Percentiles rank a stretch among this genome's conserved stretches.
Conservation (phyloP, 2,797 vertebrate species). For the Chelon labrosus region DNA sequence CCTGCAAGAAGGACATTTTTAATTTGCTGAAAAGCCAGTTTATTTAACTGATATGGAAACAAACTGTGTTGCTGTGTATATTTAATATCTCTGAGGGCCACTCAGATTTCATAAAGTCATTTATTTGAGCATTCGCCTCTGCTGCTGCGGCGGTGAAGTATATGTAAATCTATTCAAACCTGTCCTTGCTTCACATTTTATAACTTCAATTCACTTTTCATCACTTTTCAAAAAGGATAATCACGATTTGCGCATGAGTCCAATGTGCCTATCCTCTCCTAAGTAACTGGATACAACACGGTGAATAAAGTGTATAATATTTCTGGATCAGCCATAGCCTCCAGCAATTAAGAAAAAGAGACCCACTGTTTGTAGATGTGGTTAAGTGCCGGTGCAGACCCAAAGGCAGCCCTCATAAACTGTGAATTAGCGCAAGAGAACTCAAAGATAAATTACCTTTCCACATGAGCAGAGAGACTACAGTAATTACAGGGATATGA, state of each 20-base stretch:
- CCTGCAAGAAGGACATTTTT: constrained; percentile 1
- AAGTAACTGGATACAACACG: constrained; percentile 5
- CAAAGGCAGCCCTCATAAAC: constrained; percentile 65
- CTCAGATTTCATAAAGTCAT: background rate
- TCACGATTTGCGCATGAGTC: constrained; percentile 6
- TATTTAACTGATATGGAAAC: background rate
- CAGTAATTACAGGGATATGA: constrained; percentile 64
- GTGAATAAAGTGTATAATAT: constrained; percentile 21
- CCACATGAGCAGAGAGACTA: constrained; percentile 41
- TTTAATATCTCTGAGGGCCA: background rate
- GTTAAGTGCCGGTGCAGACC: constrained; percentile 49
- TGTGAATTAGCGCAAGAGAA: constrained; percentile 59
- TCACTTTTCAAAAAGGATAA: background rate
- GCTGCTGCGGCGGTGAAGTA: too few relatives aligned
- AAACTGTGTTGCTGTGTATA: background rate
- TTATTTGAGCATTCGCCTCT: too few relatives aligned
- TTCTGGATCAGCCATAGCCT: constrained; percentile 30
- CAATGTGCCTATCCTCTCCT: constrained; percentile 5
- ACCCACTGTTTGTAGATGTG: constrained; percentile 52
- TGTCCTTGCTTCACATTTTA: too few relatives aligned
- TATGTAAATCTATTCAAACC: too few relatives aligned
- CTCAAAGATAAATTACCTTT: constrained; percentile 48
- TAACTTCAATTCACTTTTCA: too few relatives aligned
- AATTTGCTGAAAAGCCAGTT: background rate
- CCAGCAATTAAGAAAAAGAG: constrained; percentile 51